Percentiles rank a stretch among this genome's conserved stretches.
phyloP scores from a whole-genome alignment of 2,888 invertebrate species.

The Orthonevra nobilis region DNA sequence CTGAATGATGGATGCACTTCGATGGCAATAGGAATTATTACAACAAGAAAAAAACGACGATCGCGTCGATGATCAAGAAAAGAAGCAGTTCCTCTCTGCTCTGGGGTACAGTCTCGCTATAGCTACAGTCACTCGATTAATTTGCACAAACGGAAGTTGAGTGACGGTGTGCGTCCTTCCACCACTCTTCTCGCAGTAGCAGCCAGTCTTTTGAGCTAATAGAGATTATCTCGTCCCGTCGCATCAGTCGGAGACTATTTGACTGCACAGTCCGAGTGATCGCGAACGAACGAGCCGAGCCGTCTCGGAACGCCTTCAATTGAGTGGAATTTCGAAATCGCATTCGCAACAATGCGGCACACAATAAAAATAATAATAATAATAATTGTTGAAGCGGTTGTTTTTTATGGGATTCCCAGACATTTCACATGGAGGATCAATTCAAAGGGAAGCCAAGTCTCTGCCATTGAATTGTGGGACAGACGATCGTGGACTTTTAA shows the following conservation, averaged over 20 bases:
- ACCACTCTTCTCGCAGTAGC: not conserved
- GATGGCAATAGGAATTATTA: constrained; percentile 48
- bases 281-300: constrained; percentile 34
- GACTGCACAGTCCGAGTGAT: constrained; percentile 15
- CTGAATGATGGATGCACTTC: constrained; percentile 67
- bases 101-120: constrained; percentile 50
- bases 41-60: constrained; percentile 43
- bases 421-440: constrained; percentile 36
- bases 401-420: constrained; percentile 40
- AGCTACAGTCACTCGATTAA: constrained; percentile 26
- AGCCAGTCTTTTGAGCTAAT: constrained; percentile 18
- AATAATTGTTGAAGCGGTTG: constrained; percentile 19
- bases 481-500: too few relatives aligned
- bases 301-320: constrained; percentile 40
- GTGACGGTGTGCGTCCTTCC: too few relatives aligned
- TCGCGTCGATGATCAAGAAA: constrained; percentile 20
- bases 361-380: too few relatives aligned
- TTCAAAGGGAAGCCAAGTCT: constrained; percentile 2
- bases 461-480: not conserved
- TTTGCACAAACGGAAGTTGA: constrained; percentile 31
- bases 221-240: not conserved
- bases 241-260: constrained; percentile 1
- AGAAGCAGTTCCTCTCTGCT: constrained; percentile 21
- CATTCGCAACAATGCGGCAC: constrained; percentile 33
- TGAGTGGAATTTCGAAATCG: constrained; percentile 38